Percentiles rank a stretch among this genome's conserved stretches.
Evolutionary conservation across 2,113 vertebrate species (phyloP).

Genomic region (Natator depressus): DNA sequence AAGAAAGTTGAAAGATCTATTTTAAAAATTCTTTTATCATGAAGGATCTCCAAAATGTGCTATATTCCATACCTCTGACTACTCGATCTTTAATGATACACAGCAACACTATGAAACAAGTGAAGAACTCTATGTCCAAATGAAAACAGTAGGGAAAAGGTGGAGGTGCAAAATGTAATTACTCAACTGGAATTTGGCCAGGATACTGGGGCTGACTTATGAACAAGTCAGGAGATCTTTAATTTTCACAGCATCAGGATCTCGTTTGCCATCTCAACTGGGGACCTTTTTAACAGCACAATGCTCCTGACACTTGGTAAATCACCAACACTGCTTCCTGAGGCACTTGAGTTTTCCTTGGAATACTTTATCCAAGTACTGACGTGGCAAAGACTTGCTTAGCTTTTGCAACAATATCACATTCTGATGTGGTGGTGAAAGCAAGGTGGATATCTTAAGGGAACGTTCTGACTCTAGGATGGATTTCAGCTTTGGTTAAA

Average conservation of each 20-base stretch:
- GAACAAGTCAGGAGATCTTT: neutral
- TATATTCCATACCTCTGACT: neutral
- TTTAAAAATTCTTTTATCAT: neutral
- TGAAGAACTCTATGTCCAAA: neutral
- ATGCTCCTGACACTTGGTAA: conserved; percentile 22
- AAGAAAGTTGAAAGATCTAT: neutral
- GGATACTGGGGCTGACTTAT: neutral
- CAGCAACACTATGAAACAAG: neutral
- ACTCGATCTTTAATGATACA: conserved; percentile 12
- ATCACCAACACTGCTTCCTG: neutral
- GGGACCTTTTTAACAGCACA: conserved; percentile 8
- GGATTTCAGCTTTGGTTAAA: conserved; percentile 9
- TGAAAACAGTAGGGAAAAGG: neutral
- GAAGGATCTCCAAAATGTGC: neutral
- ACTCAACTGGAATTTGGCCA: neutral
- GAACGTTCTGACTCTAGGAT: neutral
- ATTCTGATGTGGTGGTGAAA: conserved; percentile 30
- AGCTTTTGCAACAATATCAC: conserved; percentile 26
- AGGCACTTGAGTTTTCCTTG: conserved; percentile 44
- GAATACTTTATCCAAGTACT: conserved; percentile 46
- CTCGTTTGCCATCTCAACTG: conserved; percentile 28
- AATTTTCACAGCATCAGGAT: conserved; percentile 21
- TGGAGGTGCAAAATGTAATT: neutral
- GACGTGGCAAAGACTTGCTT: conserved; percentile 59
- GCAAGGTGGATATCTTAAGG: conserved; percentile 25